phyloP scores from a whole-genome alignment of 2,797 vertebrate species.

The Manis crassicaudata region DNA sequence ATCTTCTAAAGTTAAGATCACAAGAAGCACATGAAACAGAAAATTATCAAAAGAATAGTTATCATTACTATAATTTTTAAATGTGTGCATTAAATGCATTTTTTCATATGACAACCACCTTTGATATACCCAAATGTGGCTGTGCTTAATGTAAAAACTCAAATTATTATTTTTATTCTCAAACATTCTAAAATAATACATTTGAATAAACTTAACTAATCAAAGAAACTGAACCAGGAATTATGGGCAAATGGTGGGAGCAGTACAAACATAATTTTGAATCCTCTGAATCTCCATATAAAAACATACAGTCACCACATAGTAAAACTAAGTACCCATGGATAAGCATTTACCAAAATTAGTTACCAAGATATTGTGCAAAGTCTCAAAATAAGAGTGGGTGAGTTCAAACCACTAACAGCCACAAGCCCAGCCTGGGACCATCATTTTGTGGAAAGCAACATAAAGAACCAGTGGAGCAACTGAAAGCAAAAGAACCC shows the following conservation, averaged over 20 bases:
- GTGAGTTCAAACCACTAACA: not conserved
- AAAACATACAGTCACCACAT: not conserved
- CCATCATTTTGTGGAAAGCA: not conserved
- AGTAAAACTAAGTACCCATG: not conserved
- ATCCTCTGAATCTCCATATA: not conserved
- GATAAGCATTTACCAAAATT: not conserved
- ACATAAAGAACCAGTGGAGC: not conserved
- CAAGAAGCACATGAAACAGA: not conserved
- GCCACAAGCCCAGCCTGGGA: not conserved
- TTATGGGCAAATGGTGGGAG: not conserved
- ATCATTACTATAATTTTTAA: not conserved
- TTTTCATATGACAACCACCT: not conserved
- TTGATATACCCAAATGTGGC: not conserved
- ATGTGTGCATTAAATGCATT: not conserved
- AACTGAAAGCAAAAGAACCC: not conserved
- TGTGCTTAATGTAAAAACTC: not conserved
- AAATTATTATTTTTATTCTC: conserved; percentile 4
- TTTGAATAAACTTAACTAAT: not conserved
- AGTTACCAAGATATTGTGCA: not conserved
- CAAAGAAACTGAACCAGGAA: not conserved
- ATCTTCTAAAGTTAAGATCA: not conserved
- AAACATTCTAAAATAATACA: not conserved
- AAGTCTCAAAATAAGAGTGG: not conserved
- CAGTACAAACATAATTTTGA: not conserved
- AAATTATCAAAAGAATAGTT: not conserved